Evolutionary conservation across 2,113 vertebrate species (phyloP), one percentile per base, ranked within the genome.

Genomic region (Megaptera novaeangliae): DNA sequence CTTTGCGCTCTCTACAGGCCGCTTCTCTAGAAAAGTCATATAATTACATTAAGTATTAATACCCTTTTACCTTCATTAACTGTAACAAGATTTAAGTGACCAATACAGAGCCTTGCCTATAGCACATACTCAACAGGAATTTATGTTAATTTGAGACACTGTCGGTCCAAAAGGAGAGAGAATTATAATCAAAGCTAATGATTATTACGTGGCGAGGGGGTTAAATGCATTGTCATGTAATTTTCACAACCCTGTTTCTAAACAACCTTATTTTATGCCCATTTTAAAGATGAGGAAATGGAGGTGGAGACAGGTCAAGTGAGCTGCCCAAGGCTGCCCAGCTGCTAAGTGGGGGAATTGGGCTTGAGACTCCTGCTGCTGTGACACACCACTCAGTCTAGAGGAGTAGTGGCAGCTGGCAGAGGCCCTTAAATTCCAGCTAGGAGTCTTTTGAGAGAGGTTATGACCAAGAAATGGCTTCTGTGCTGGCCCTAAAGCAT

Each of bases 251-350:
- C 13, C 44, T 91, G 36, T n/a, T 93, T 68, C 88, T 68, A 95
- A 93, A 29, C 10, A 69, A 64, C 21, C 1, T 59, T 81, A 49
- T 89, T 93, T 81, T 64, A 61, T 63, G 15, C 17, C 77, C 71
- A 81, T 72, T 96, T 96, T 75, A 86, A 87, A 87, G 83, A 61
- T 95, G 74, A 46, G 55, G 49, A 75, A 64, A 85, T 36, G 64
- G 71, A 89, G 61, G 44, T 29, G 7, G 44, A n/a, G 44, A 81
- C 15, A 95, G 52, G 46, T 29, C 34, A 88, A 59, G 46, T 49
- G 55, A 46, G 6, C 72, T 87, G 13, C 63, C 29, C 4, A 18
- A 82, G 61, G 29, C 71, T 44, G 8, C 46, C 27, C 49, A 44
- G 29, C n/a, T 15, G 21, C 59, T 83, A 21, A 49, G 18, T 52